phyloP scores from a whole-genome alignment of 1,140 invertebrate genomes.

The Tetranychus urticae region DNA sequence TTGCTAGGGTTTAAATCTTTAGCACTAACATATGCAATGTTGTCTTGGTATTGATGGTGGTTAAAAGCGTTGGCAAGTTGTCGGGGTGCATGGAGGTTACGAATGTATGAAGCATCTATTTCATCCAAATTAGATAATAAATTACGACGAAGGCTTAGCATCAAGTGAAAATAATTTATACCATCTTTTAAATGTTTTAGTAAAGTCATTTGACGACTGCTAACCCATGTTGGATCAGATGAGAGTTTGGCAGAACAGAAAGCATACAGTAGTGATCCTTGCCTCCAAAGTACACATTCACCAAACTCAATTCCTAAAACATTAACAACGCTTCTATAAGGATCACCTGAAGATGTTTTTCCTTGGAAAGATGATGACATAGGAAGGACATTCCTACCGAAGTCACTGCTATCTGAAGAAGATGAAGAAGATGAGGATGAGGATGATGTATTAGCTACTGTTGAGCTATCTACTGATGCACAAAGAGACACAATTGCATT shows the following conservation, averaged over 20 bases:
- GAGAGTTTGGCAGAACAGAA: slow-evolving; percentile 1
- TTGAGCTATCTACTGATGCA: background rate
- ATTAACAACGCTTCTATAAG: background rate
- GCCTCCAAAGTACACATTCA: slow-evolving; percentile 3
- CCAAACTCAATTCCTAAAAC: slow-evolving; percentile 1
- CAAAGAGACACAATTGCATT: background rate
- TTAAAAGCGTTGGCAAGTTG: background rate
- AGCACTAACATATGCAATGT: background rate
- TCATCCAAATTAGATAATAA: background rate
- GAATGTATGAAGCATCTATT: too few species aligned
- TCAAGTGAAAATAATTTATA: background rate
- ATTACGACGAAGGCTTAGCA: background rate
- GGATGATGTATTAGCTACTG: too few species aligned
- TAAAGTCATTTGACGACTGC: background rate
- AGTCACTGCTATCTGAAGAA: too few species aligned
- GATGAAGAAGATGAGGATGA: too few species aligned
- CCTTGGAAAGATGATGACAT: background rate
- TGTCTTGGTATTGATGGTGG: background rate
- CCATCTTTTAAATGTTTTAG: background rate
- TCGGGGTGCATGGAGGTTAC: too few species aligned
- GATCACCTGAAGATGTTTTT: background rate
- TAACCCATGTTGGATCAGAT: background rate
- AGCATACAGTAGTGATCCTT: slow-evolving; percentile 4
- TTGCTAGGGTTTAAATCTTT: background rate
- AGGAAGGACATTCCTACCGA: too few species aligned